phyloP scores from a whole-genome alignment of 2,888 invertebrate species.

The Xestia xanthographa region DNA sequence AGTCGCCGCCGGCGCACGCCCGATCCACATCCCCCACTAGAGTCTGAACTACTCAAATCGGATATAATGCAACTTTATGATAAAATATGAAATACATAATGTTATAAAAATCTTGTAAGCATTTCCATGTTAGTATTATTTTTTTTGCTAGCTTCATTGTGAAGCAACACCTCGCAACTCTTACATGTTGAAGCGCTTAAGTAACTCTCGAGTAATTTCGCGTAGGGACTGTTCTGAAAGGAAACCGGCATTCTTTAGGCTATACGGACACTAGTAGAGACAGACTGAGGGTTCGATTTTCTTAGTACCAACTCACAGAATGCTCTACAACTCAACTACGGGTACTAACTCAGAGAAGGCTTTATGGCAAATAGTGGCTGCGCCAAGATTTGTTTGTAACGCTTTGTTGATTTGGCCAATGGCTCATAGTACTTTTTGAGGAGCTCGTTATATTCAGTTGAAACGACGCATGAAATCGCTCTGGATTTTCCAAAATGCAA shows the following conservation, averaged over 20 bases:
- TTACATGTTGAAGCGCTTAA: slow-evolving; percentile 68
- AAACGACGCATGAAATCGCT: background rate
- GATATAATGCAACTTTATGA: slow-evolving; percentile 42
- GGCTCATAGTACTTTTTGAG: background rate
- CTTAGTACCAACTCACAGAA: background rate
- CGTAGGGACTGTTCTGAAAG: slow-evolving; percentile 68
- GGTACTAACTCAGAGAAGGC: background rate
- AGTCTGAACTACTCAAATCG: slow-evolving; percentile 42
- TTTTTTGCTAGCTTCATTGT: slow-evolving; percentile 46
- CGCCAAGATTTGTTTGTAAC: slow-evolving; percentile 1
- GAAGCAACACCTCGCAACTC: slow-evolving; percentile 51
- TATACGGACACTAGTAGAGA: slow-evolving; percentile 1
- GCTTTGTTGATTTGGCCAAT: background rate
- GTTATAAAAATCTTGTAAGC: slow-evolving; percentile 13
- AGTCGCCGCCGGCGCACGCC: slow-evolving; percentile 82
- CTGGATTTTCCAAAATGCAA: background rate
- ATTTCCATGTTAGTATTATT: slow-evolving; percentile 21
- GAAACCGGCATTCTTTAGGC: slow-evolving; percentile 34
- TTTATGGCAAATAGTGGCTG: slow-evolving; percentile 7
- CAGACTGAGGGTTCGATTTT: slow-evolving; percentile 1
- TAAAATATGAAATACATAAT: slow-evolving; percentile 26
- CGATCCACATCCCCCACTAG: slow-evolving; percentile 77
- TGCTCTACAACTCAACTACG: background rate
- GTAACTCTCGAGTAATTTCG: slow-evolving; percentile 75
- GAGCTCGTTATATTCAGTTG: background rate